phyloP scores from a whole-genome alignment of 2,888 invertebrate genomes.

The Melinaea marsaeus region DNA sequence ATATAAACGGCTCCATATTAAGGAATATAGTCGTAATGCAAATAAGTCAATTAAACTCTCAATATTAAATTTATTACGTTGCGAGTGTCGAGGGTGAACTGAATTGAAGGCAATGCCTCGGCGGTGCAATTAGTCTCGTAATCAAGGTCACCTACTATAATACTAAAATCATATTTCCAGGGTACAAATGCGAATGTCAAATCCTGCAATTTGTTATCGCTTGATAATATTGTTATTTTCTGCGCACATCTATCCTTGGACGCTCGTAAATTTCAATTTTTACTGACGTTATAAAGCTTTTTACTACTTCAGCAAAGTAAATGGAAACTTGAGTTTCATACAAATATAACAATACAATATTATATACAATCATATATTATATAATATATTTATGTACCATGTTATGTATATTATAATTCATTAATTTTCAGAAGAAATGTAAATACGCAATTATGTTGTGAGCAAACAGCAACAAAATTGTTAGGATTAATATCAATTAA shows the following conservation, averaged over 20 bases:
- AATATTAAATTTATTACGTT: too few relatives aligned
- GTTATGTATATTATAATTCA: too few relatives aligned
- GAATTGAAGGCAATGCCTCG: too few relatives aligned
- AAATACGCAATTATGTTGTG: too few relatives aligned
- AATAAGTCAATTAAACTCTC: too few relatives aligned
- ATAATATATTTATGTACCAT: too few relatives aligned
- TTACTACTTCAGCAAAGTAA: slow-evolving; percentile 8
- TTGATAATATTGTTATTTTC: slow-evolving; percentile 17
- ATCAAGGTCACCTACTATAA: slow-evolving; percentile 57
- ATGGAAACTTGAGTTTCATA: slow-evolving; percentile 2
- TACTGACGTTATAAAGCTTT: slow-evolving; percentile 4
- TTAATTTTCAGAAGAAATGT: too few relatives aligned
- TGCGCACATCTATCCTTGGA: slow-evolving; percentile 13
- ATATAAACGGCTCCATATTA: too few relatives aligned
- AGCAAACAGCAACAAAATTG: too few relatives aligned
- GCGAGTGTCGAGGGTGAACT: too few relatives aligned
- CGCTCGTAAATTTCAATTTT: slow-evolving; percentile 7
- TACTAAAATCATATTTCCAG: slow-evolving; percentile 34
- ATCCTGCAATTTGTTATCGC: slow-evolving; percentile 13
- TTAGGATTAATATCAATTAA: too few relatives aligned
- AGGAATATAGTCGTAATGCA: too few relatives aligned
- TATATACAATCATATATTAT: not conserved
- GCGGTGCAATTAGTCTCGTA: slow-evolving; percentile 59
- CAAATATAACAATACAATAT: not conserved
- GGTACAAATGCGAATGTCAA: slow-evolving; percentile 14